Conservation (phyloP, 2,113 vertebrate species). For the Nyctereutes procyonoides region DNA sequence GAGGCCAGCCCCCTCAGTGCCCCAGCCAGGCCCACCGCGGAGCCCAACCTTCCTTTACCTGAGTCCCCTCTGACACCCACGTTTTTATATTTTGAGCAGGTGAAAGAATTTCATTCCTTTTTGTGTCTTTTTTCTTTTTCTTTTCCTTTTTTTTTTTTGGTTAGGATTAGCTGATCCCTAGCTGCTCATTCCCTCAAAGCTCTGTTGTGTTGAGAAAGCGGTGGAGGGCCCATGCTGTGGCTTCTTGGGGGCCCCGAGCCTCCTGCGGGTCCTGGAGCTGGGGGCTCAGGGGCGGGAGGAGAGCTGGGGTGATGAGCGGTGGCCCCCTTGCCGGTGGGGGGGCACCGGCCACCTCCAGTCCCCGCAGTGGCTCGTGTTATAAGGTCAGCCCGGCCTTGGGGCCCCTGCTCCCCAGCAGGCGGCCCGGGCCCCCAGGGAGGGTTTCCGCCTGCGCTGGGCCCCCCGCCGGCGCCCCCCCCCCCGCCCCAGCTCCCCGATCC, state of each 20-base stretch:
- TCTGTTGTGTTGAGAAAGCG: conserved; percentile 45
- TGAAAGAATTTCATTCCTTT: conserved; percentile 66
- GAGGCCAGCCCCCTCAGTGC: neutral
- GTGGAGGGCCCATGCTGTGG: neutral
- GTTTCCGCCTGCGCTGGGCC: neutral
- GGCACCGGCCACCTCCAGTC: neutral
- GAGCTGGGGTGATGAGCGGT: neutral
- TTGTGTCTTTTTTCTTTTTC: neutral
- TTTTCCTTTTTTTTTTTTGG: neutral
- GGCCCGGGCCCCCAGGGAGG: neutral
- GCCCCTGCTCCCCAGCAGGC: neutral
- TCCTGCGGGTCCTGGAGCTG: neutral
- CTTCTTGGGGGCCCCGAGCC: neutral
- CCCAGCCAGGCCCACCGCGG: neutral
- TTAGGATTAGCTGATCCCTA: conserved; percentile 43
- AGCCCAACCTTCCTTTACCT: neutral
- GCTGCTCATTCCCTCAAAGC: conserved; percentile 56
- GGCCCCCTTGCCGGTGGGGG: neutral
- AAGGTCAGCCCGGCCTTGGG: neutral
- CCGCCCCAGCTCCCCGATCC: conserved; percentile 28
- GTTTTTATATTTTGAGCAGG: conserved; percentile 68
- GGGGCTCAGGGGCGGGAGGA: neutral
- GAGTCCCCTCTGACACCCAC: conserved; percentile 17
- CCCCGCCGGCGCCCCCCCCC: neutral
- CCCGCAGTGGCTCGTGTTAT: neutral